These are phyloP conservation scores for Lasioglossum albipes DNA, from an alignment of 1,140 invertebrate genomes.

Conservation along the genomic window DNA sequence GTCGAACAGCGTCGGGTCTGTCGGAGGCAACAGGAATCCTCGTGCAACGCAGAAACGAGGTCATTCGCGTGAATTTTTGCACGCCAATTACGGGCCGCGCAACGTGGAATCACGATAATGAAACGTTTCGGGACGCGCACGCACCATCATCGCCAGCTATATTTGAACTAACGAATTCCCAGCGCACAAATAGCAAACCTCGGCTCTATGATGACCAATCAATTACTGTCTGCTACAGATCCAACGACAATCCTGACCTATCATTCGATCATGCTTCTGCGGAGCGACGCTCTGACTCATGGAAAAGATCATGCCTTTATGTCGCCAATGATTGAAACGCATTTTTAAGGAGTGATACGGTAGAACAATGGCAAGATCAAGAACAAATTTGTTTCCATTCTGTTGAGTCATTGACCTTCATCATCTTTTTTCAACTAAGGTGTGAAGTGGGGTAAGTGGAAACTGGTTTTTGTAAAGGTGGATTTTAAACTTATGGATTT, in stretches of 20 bases:
- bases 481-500: too few relatives aligned
- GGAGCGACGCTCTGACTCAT: background rate
- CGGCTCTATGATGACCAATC: background rate
- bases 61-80: slow-evolving; percentile 26
- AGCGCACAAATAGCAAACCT: background rate
- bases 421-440: too few relatives aligned
- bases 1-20: background rate
- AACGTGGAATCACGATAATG: slow-evolving; percentile 17
- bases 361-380: too few relatives aligned
- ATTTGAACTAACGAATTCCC: background rate
- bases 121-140: background rate
- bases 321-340: background rate
- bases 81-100: background rate
- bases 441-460: too few relatives aligned
- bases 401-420: too few relatives aligned
- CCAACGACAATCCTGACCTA: background rate
- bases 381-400: too few relatives aligned
- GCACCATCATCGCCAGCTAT: background rate
- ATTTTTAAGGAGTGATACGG: background rate
- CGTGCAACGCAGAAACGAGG: slow-evolving; percentile 1
- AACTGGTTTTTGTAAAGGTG: too few relatives aligned
- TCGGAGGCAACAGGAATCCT: background rate
- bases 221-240: background rate
- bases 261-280: background rate
- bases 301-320: background rate